Conservation (phyloP, 2,797 vertebrate genomes). For the Alosa sapidissima region DNA sequence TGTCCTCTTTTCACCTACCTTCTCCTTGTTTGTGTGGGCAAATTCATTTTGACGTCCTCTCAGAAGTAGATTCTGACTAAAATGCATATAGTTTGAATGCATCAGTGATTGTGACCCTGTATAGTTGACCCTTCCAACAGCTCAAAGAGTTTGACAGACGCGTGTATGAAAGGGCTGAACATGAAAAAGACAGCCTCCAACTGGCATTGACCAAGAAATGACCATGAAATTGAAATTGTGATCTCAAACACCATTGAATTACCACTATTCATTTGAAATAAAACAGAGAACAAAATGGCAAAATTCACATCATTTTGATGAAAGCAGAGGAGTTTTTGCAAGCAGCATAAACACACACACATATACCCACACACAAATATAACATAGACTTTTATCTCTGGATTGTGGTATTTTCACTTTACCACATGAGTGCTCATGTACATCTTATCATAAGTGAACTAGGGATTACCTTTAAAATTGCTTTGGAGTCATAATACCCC, state of each 20-base stretch:
- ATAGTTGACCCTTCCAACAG: slow-evolving; percentile 5
- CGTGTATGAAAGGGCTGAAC: background rate
- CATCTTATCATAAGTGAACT: slow-evolving; percentile 12
- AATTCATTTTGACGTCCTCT: background rate
- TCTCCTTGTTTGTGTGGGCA: background rate
- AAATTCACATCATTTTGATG: background rate
- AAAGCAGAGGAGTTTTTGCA: background rate
- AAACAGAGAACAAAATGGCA: background rate
- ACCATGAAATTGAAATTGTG: slow-evolving; percentile 11
- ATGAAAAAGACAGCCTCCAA: background rate
- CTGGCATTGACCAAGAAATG: background rate
- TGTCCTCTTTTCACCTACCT: background rate
- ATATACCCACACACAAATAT: background rate
- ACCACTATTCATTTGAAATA: slow-evolving; percentile 5
- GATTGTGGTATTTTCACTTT: slow-evolving; percentile 13
- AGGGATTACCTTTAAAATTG: slow-evolving; percentile 20
- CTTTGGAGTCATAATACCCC: slow-evolving; percentile 15
- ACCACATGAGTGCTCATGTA: slow-evolving; percentile 15
- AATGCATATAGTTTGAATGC: slow-evolving; percentile 1
- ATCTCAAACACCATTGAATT: background rate
- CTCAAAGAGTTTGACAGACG: background rate
- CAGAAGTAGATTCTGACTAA: background rate
- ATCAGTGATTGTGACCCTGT: background rate
- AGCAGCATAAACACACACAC: background rate
- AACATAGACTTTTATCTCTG: slow-evolving; percentile 2